phyloP scores from a whole-genome alignment of 2,113 vertebrate genomes.

The Panurus biarmicus region DNA sequence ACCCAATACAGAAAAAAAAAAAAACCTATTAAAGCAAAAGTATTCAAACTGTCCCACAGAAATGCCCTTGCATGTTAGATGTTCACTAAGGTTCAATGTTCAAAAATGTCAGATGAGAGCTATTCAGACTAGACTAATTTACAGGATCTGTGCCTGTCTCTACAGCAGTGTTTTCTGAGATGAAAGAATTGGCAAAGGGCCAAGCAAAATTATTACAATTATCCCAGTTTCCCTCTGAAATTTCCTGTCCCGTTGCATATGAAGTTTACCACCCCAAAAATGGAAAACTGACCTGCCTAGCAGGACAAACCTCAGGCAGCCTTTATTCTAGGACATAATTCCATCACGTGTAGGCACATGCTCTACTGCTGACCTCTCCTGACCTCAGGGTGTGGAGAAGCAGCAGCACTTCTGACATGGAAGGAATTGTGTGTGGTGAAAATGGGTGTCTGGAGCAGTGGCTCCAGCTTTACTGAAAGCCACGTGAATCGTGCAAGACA shows the following conservation, averaged over 20 bases:
- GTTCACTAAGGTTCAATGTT: not conserved
- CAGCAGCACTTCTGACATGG: not conserved
- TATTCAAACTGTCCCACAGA: not conserved
- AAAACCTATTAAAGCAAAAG: not conserved
- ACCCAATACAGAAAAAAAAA: not conserved
- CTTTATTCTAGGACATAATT: not conserved
- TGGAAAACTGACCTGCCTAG: not conserved
- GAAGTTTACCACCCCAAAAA: not conserved
- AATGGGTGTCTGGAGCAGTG: not conserved
- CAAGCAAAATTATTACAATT: constrained; percentile 35
- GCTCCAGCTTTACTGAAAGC: not conserved
- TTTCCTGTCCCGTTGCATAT: not conserved
- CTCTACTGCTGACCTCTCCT: not conserved
- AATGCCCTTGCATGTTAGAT: not conserved
- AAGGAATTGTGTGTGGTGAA: not conserved
- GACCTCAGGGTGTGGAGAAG: not conserved
- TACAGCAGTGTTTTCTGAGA: constrained; percentile 8
- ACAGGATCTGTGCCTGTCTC: not conserved
- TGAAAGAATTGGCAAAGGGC: constrained; percentile 22
- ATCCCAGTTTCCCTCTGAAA: constrained; percentile 36
- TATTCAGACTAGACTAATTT: not conserved
- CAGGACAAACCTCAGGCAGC: not conserved
- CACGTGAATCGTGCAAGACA: not conserved
- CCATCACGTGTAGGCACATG: not conserved
- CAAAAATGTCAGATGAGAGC: not conserved